Evolutionary conservation across 2,888 invertebrate species (phyloP), one percentile per base, ranked within the genome.

Genomic region (Tolmerus cingulatus): DNA sequence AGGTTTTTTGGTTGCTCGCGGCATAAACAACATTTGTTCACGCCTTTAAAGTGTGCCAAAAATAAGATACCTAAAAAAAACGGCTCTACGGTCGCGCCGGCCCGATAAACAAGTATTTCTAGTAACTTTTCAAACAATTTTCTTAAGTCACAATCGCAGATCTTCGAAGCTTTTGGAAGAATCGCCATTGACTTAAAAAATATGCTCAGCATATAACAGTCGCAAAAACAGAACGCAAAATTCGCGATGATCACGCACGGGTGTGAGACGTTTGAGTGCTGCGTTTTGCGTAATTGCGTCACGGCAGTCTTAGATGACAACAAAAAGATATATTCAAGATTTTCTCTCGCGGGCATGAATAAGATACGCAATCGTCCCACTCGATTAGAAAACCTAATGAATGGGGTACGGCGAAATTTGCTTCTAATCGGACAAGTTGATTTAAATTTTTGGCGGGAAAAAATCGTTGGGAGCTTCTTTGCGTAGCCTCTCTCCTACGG

Each of bases 11-110:
- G 66, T 66, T 66, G 23, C 66, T 76, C 37, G n/a, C 37, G 76
- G 16, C 76, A 76, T 76, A 76, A 76, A 76, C 76, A 76, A 76
- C 37, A 76, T 76, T 76, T 37, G 76, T 76, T 76, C 76, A 76
- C 76, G 76, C 76, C 76, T 76, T 76, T 34, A 76, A 76, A 76
- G 76, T 76, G 76, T 76, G 76, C 76, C 76, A 76, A 76, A 37
- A 76, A 76, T 76, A 76, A 34, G 37, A 76, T 76, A 34, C 66
- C 12, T 66, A 66, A 55, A 46, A 46, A 66, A 66, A 66, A 12
- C 27, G 66, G 12, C 66, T 66, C 23, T 66, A 12, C 23, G 66
- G 66, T 23, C 66, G 66, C 66, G 27, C 19, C 23, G 23, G 27
- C 9, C 12, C 66, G 76, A 76, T 76, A 76, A 76, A 76, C 37